A percentile compares a stretch with the other conserved stretches of the same genome.
phyloP scores from a whole-genome alignment of 2,888 invertebrate genomes.

The Pecten maximus region DNA sequence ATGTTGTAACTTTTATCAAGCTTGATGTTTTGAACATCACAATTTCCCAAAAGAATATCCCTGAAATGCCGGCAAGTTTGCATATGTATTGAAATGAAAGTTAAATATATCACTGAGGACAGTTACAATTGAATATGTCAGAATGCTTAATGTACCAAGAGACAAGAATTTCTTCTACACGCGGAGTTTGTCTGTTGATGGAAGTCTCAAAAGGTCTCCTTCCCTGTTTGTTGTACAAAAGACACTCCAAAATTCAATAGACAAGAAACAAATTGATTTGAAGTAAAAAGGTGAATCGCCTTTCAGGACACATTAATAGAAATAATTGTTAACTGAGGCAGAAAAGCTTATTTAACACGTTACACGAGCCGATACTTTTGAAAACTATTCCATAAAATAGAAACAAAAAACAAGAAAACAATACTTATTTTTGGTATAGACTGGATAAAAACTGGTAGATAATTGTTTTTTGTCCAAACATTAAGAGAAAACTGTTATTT shows the following conservation, averaged over 20 bases:
- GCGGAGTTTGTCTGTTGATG: too few relatives aligned
- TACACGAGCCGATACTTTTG: not conserved
- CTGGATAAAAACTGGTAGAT: not conserved
- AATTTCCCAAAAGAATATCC: too few relatives aligned
- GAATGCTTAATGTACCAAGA: too few relatives aligned
- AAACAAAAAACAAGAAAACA: not conserved
- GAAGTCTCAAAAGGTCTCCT: too few relatives aligned
- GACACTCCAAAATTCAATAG: not conserved
- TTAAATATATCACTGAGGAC: too few relatives aligned
- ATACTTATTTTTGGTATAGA: not conserved
- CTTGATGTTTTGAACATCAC: too few relatives aligned
- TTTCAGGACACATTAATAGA: not conserved
- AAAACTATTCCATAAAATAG: not conserved
- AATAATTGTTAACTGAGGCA: not conserved
- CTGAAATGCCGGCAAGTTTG: too few relatives aligned
- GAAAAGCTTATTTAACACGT: not conserved
- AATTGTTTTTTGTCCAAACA: slow-evolving; percentile 20
- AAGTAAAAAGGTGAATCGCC: not conserved
- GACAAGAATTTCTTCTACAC: too few relatives aligned
- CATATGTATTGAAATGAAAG: too few relatives aligned
- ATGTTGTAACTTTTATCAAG: too few relatives aligned
- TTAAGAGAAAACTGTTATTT: slow-evolving; percentile 5
- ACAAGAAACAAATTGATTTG: not conserved
- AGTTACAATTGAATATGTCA: too few relatives aligned
- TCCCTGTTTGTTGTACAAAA: too few relatives aligned